Percentiles rank a stretch among this genome's conserved stretches.
phyloP scores from a whole-genome alignment of 2,888 invertebrate genomes.

The Eumacrocentrus americanus region DNA sequence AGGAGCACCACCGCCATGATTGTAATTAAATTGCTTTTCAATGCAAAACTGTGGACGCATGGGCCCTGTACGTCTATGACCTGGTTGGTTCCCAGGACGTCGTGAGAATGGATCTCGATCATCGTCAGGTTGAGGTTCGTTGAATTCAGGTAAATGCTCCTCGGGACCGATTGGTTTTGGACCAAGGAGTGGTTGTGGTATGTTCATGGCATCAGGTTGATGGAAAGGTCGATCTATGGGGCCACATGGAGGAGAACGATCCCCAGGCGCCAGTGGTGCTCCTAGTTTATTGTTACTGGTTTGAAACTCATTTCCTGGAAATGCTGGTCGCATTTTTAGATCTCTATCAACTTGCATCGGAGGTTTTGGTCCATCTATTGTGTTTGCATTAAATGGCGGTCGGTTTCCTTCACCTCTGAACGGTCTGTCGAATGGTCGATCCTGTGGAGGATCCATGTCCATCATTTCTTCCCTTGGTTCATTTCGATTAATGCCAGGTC shows the following conservation, averaged over 20 bases:
- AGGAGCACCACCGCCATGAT: conserved; percentile 48
- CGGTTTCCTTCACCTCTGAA: conserved; percentile 21
- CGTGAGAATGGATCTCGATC: conserved; percentile 13
- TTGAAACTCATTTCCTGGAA: conserved; percentile 27
- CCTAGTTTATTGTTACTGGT: conserved; percentile 12
- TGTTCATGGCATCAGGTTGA: neutral
- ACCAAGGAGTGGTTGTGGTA: neutral
- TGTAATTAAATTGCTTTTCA: conserved; percentile 58
- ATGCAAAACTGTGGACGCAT: conserved; percentile 50
- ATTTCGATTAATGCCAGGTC: conserved; percentile 4
- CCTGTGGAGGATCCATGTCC: conserved; percentile 16
- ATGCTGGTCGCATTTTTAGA: neutral
- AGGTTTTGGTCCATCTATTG: conserved; percentile 33
- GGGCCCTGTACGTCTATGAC: conserved; percentile 17
- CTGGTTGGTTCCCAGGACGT: conserved; percentile 30
- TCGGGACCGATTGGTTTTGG: neutral
- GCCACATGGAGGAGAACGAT: neutral
- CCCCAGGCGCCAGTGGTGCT: neutral
- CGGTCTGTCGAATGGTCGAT: conserved; percentile 27
- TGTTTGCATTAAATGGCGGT: conserved; percentile 25
- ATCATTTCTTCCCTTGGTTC: conserved; percentile 7
- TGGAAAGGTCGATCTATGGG: neutral
- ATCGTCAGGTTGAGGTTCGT: conserved; percentile 14
- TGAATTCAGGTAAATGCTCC: conserved; percentile 1
- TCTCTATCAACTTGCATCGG: conserved; percentile 19